These are phyloP conservation scores for Fabriciana adippe DNA, from an alignment of 2,888 invertebrate species.

Conservation along the genomic window DNA sequence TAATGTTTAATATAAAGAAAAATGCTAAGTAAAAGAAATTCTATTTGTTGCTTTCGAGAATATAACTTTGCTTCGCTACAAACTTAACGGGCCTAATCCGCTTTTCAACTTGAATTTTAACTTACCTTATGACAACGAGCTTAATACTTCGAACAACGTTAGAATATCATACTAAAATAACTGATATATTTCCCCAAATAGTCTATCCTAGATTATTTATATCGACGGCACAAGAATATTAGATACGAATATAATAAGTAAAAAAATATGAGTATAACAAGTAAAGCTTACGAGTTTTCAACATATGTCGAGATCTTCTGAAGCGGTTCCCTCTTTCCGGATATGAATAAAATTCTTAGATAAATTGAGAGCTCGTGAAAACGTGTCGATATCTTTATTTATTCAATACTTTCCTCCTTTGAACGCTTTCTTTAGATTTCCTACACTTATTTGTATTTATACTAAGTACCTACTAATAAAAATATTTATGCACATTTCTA, in stretches of 20 bases:
- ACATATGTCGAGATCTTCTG: slow-evolving; percentile 66
- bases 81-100: slow-evolving; percentile 77
- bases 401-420: slow-evolving; percentile 76
- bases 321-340: slow-evolving; percentile 65
- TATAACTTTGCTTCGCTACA: slow-evolving; percentile 75
- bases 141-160: slow-evolving; percentile 65
- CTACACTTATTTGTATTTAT: slow-evolving; percentile 68
- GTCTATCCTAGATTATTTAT: not conserved
- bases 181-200: not conserved
- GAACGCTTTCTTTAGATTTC: slow-evolving; percentile 46
- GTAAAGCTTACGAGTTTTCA: slow-evolving; percentile 59
- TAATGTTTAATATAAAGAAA: slow-evolving; percentile 60
- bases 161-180: slow-evolving; percentile 20
- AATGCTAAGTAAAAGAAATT: slow-evolving; percentile 57
- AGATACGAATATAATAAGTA: not conserved
- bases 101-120: slow-evolving; percentile 74
- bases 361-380: slow-evolving; percentile 77
- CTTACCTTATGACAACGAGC: slow-evolving; percentile 75
- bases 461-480: not conserved
- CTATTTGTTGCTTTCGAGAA: slow-evolving; percentile 66
- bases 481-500: not conserved
- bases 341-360: slow-evolving; percentile 77
- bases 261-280: slow-evolving; percentile 57
- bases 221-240: not conserved
- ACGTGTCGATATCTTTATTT: slow-evolving; percentile 80